Percentiles rank a stretch among this genome's conserved stretches.
These are phyloP conservation scores for Watersipora subatra DNA, from an alignment of 1,140 invertebrate species.

Conservation along the genomic window DNA sequence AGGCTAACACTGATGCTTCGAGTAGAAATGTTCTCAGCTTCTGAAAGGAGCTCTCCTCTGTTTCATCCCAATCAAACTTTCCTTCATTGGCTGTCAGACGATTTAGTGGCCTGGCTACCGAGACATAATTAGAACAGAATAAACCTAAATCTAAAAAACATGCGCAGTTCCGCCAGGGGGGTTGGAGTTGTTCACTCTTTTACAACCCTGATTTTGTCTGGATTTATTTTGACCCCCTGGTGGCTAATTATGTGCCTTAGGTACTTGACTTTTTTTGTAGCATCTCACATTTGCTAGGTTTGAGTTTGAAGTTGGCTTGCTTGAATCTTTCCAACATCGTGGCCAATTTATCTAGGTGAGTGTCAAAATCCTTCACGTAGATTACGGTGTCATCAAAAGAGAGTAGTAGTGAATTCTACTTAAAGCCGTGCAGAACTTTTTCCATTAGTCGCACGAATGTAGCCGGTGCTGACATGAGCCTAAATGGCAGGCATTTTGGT, in stretches of 20 bases:
- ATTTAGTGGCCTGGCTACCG: slow-evolving; percentile 11
- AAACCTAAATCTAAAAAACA: slow-evolving; percentile 10
- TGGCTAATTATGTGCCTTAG: slow-evolving; percentile 9
- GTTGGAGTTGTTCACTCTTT: slow-evolving; percentile 9
- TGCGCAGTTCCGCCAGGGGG: slow-evolving; percentile 8
- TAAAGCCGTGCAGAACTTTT: slow-evolving; percentile 12
- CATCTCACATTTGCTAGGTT: slow-evolving; percentile 11
- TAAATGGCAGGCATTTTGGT: too few species aligned
- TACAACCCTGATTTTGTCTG: slow-evolving; percentile 11
- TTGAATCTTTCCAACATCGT: slow-evolving; percentile 8
- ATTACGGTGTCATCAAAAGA: slow-evolving; percentile 14
- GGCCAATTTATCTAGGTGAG: slow-evolving; percentile 7
- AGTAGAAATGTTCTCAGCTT: background rate
- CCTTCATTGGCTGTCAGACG: slow-evolving; percentile 6
- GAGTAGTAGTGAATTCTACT: slow-evolving; percentile 5
- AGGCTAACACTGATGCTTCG: slow-evolving; percentile 13
- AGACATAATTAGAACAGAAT: slow-evolving; percentile 11
- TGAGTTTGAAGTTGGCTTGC: slow-evolving; percentile 9
- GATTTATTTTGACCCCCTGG: slow-evolving; percentile 10
- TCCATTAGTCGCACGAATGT: slow-evolving; percentile 20
- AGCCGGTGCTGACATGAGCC: too few species aligned
- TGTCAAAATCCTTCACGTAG: background rate
- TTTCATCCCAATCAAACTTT: slow-evolving; percentile 2
- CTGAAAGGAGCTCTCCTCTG: slow-evolving; percentile 4
- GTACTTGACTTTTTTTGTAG: slow-evolving; percentile 11